These are phyloP conservation scores for Drosophila seclusa DNA, from an alignment of 2,888 invertebrate species.

Conservation along the genomic window DNA sequence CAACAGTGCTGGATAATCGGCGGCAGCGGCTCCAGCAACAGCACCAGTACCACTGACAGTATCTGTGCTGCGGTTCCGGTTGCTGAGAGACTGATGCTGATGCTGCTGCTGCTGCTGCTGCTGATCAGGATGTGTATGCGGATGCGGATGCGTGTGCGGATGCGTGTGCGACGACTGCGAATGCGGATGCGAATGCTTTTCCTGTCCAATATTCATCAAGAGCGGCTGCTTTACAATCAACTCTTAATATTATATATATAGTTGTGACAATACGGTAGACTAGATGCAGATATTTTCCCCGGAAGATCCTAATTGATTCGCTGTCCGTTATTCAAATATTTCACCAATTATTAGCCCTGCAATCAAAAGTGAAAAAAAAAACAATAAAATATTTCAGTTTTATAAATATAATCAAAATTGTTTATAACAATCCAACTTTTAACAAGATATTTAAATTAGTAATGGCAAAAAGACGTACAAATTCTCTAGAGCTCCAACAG, in stretches of 20 bases:
- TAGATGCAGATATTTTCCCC: slow-evolving; percentile 54
- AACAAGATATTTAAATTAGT: background rate
- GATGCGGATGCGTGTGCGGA: slow-evolving; percentile 30
- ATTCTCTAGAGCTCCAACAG: background rate
- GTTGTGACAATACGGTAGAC: slow-evolving; percentile 62
- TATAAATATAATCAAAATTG: background rate
- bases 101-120: slow-evolving; percentile 21
- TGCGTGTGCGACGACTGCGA: slow-evolving; percentile 52
- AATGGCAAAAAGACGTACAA: background rate
- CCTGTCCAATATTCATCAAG: slow-evolving; percentile 84
- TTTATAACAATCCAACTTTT: background rate
- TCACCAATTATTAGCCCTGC: slow-evolving; percentile 18
- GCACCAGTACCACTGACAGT: slow-evolving; percentile 17
- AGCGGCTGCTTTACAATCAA: slow-evolving; percentile 62
- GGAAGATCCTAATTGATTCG: slow-evolving; percentile 28
- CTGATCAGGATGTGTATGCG: slow-evolving; percentile 36
- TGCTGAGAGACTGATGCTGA: slow-evolving; percentile 19
- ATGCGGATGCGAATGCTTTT: slow-evolving; percentile 65
- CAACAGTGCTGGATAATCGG: slow-evolving; percentile 50
- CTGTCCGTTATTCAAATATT: slow-evolving; percentile 21
- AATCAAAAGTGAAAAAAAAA: slow-evolving; percentile 15
- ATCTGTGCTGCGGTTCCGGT: slow-evolving; percentile 28
- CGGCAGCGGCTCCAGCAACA: slow-evolving; percentile 11
- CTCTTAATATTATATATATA: slow-evolving; percentile 29
- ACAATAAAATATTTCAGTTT: background rate